Base-by-base conservation (phyloP, 2,888 invertebrate species). In the Drosophila setosimentum region DNA sequence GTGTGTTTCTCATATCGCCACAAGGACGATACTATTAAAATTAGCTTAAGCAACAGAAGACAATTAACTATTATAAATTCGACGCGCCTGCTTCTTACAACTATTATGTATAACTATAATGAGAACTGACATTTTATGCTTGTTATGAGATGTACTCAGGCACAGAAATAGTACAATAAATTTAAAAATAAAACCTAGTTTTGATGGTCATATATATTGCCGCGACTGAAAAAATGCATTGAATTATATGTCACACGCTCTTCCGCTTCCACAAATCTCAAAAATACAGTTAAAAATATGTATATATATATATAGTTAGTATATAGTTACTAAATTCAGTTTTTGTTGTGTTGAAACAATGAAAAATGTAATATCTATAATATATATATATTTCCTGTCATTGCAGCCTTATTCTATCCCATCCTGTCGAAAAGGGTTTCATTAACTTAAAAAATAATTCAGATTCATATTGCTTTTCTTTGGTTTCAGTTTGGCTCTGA, bases 1-100 rank as follows among this genome's bases (percentile, higher is more conserved):
- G 50, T 7, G 6, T 57, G 57, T 13, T 61, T 13, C 30, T 64
- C 49, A 45, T 53, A 35, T 4, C 35, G 42, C 42, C 63, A 18
- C 35, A 33, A 29, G 42, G 33, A 16, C 32, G 18, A n/a, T 51
- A 27, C 29, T 35, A 40, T n/a, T 4, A 21, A n/a, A 53, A 45
- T 53, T 30, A 53, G 49, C 51, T 42, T 7, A 27, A 45, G 21
- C 60, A 61, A 30, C 32, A 37, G 42, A 45, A 21, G n/a, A 29
- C 27, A 61, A 30, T 27, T 27, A 45, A 13, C 50, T 55, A 40
- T 42, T 60, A 8, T 18, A 33, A 49, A 57, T 58, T 21, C 40
- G 13, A 53, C 45, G 37, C 21, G 57, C 42, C 51, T 48, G 8
- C 21, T 50, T 16, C 16, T 18, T 24, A 10, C 10, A 2, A 10